Evolutionary conservation across 1,140 invertebrate genomes (phyloP), one percentile per base, ranked within the genome.

Genomic region (Dendrolimus punctatus): DNA sequence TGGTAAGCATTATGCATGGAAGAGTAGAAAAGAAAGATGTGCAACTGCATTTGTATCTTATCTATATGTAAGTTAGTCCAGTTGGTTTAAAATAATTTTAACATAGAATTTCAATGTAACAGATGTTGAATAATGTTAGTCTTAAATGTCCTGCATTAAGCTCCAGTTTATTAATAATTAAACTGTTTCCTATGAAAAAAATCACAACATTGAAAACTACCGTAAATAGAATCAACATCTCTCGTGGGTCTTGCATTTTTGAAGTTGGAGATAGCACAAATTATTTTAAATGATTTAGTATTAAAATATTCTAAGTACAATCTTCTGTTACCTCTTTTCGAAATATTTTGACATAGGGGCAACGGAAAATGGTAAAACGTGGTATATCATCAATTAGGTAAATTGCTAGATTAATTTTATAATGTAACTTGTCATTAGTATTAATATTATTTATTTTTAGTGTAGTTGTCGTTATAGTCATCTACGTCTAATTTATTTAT

Each of bases 351-450:
- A 69, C 68, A 51, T 57, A 85, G 80, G 72, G 82, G 82, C 79
- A 85, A 85, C 82, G 73, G 82, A 85, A 83, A 84, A 82, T 80
- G 56, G 55, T 64, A 64, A 63, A 9, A 59, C 64, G 63, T 69
- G 71, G 62, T 76, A 67, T 72, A 73, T 67, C 73, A 72, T 66
- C 66, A 71, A 70, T 72, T 84, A 84, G 75, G 70, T 80, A 74
- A 80, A 80, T 80, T 79, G 80, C 75, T 85, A 85, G 82, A 60
- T 62, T 56, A 58, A 57, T 80, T 79, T 63, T 76, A 79, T 82
- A 80, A 81, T 78, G 63, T 84, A 79, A 85, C 82, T 85, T 82
- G 82, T 85, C 82, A 85, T 85, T 85, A 85, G 82, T 82, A 75
- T 82, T 84, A 85, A 83, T 81, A 80, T 73, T 80, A 80, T 80